Percentiles rank a stretch among this genome's conserved stretches.
Evolutionary conservation across 2,888 invertebrate genomes (phyloP).

Genomic region (Metellina segmentata): DNA sequence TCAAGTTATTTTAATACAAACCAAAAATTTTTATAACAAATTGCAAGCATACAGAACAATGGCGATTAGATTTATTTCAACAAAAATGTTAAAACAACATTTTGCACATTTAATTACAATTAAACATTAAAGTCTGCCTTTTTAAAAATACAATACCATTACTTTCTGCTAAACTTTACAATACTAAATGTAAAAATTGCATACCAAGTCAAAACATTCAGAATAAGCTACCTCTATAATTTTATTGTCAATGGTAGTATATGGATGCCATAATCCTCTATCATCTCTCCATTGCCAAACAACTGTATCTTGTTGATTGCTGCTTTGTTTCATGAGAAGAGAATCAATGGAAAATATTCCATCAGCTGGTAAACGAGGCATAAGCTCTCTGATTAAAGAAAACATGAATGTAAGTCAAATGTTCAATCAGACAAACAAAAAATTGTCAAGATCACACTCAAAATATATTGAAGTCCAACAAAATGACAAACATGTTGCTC

Average conservation of each 20-base stretch:
- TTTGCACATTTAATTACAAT: no score
- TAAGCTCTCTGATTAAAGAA: constrained; percentile 86
- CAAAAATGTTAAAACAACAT: no score
- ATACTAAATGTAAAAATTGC: background rate
- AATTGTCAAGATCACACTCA: background rate
- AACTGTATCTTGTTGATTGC: constrained; percentile 87
- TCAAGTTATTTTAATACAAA: no score
- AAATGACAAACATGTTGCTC: no score
- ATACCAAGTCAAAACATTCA: background rate
- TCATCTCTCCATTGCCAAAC: constrained; percentile 99
- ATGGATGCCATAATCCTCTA: constrained; percentile 93
- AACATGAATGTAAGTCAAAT: background rate
- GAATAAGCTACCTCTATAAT: constrained; percentile 89
- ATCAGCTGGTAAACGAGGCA: constrained; percentile 96
- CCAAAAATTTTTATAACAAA: background rate
- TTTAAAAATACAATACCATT: no score
- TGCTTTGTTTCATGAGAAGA: constrained; percentile 84
- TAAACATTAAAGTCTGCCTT: no score
- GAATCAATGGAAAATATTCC: constrained; percentile 97
- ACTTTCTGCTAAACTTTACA: no score
- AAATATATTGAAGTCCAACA: background rate
- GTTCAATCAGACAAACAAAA: background rate
- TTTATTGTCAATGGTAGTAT: constrained; percentile 94
- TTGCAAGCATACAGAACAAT: no score
- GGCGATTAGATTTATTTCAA: no score